These are phyloP conservation scores for Xiphophorus couchianus DNA, from an alignment of 2,113 vertebrate genomes.

Conservation along the genomic window DNA sequence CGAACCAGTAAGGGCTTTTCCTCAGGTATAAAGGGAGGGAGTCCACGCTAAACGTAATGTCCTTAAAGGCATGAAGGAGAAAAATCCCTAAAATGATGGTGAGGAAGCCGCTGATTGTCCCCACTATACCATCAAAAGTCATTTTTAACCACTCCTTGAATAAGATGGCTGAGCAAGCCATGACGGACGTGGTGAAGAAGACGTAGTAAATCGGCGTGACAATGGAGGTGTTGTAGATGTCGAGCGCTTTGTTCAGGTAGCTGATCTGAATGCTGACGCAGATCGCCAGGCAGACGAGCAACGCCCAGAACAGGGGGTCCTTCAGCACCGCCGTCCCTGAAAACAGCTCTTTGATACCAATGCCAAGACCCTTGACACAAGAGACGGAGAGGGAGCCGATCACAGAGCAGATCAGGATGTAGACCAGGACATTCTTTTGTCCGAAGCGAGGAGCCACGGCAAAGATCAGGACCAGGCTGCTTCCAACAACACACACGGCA, in stretches of 20 bases:
- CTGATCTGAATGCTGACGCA: constrained; percentile 86
- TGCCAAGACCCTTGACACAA: constrained; percentile 86
- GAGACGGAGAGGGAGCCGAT: constrained; percentile 86
- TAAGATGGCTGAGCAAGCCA: constrained; percentile 85
- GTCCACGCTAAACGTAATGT: constrained; percentile 76
- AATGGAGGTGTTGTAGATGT: constrained; percentile 84
- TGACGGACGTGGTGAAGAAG: constrained; percentile 86
- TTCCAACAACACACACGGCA: constrained; percentile 82
- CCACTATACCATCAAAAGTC: constrained; percentile 72
- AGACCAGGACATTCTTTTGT: constrained; percentile 86
- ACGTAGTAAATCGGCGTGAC: constrained; percentile 86
- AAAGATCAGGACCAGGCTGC: constrained; percentile 83
- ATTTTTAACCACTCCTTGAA: constrained; percentile 88
- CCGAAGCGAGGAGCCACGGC: constrained; percentile 82
- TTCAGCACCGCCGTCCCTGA: constrained; percentile 81
- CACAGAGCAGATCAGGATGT: constrained; percentile 85
- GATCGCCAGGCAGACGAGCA: constrained; percentile 81
- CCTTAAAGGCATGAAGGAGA: constrained; percentile 83
- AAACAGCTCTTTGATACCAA: constrained; percentile 85
- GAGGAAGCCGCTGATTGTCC: constrained; percentile 86
- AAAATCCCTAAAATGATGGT: constrained; percentile 85
- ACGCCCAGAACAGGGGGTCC: constrained; percentile 82
- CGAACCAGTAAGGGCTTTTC: constrained; percentile 43
- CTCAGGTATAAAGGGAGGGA: constrained; percentile 81
- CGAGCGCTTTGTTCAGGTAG: constrained; percentile 87